Evolutionary conservation across 2,113 vertebrate genomes (phyloP).

Genomic region (Setophaga kirtlandii): DNA sequence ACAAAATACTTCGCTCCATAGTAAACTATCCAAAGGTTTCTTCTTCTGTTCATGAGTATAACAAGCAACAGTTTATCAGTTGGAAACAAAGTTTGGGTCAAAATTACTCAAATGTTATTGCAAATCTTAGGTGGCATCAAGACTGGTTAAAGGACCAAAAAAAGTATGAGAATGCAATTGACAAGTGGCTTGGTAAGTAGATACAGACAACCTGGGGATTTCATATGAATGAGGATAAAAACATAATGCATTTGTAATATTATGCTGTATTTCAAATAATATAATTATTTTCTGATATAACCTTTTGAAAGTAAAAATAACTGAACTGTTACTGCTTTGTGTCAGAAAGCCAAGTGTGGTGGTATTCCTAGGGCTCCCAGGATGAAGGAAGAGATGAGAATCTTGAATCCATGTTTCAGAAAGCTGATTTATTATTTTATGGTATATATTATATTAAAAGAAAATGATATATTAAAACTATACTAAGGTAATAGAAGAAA

Average conservation of each 20-base stretch:
- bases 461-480: too few relatives aligned
- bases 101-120: conserved; percentile 87
- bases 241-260: background rate
- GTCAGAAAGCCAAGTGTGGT: too few relatives aligned
- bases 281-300: background rate
- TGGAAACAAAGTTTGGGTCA: conserved; percentile 84
- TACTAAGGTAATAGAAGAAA: too few relatives aligned
- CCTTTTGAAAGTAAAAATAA: background rate
- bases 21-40: conserved; percentile 89
- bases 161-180: conserved; percentile 80
- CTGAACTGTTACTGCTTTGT: background rate
- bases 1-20: conserved; percentile 81
- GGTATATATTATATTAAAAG: too few relatives aligned
- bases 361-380: too few relatives aligned
- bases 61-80: conserved; percentile 82
- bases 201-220: background rate
- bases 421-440: too few relatives aligned
- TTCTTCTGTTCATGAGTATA: conserved; percentile 83
- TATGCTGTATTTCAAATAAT: background rate
- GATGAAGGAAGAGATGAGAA: too few relatives aligned
- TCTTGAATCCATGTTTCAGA: too few relatives aligned
- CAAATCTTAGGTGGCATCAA: conserved; percentile 90
- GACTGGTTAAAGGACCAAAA: conserved; percentile 85
- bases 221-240: background rate
- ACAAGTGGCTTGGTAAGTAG: conserved; percentile 77